A percentile compares a stretch with the other conserved stretches of the same genome.
Conservation (phyloP, 2,797 vertebrate genomes). For the Brotula barbata region DNA sequence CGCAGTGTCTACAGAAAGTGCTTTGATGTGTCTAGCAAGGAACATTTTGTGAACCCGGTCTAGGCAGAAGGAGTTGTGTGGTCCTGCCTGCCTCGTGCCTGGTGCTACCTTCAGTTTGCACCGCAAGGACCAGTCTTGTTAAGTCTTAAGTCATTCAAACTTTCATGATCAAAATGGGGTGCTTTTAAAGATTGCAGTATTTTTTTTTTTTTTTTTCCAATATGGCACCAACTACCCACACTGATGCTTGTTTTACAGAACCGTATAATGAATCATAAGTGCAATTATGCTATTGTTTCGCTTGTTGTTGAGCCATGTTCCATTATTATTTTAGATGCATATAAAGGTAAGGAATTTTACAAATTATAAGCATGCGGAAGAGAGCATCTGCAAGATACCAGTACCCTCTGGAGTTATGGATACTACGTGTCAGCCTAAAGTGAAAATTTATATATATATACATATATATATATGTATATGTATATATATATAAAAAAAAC, state of each 20-base stretch:
- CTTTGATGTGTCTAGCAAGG: constrained; percentile 77
- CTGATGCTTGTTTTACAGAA: constrained; percentile 86
- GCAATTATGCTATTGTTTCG: constrained; percentile 94
- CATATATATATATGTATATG: constrained; percentile 17
- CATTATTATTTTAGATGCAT: constrained; percentile 63
- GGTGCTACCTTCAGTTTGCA: constrained; percentile 84
- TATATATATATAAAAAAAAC: constrained; percentile 64
- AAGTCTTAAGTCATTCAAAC: constrained; percentile 78
- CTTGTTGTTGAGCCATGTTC: constrained; percentile 78
- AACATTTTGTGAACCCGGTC: constrained; percentile 46
- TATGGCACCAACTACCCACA: constrained; percentile 81
- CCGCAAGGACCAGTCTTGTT: constrained; percentile 76
- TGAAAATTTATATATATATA: constrained; percentile 44
- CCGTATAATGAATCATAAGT: constrained; percentile 92
- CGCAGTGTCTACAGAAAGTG: constrained; percentile 99
- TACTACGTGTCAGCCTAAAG: constrained; percentile 70
- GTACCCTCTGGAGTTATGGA: constrained; percentile 63
- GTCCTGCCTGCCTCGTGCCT: constrained; percentile 75
- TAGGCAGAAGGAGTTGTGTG: constrained; percentile 37
- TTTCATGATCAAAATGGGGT: constrained; percentile 78
- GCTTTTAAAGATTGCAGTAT: constrained; percentile 87
- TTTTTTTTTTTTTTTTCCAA: constrained; percentile 74
- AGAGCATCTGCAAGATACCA: constrained; percentile 47
- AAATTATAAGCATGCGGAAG: constrained; percentile 70
- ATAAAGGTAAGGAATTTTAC: constrained; percentile 60